A percentile compares a stretch with the other conserved stretches of the same genome.
phyloP scores from a whole-genome alignment of 2,113 vertebrate genomes.

The Eurypyga helias region DNA sequence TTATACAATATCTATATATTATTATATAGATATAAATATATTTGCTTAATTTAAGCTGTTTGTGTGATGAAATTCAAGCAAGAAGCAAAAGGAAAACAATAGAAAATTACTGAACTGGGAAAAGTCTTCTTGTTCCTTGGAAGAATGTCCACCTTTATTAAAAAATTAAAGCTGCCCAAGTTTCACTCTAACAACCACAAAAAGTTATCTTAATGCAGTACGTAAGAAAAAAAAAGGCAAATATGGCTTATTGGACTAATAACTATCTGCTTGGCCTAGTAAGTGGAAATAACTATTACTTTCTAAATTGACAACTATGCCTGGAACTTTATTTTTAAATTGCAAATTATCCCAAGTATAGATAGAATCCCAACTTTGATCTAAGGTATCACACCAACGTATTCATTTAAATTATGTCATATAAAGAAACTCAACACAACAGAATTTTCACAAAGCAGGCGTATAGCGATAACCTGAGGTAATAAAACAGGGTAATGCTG shows the following conservation, averaged over 20 bases:
- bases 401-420: not conserved
- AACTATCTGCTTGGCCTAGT: not conserved
- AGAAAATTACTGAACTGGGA: not conserved
- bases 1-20: too few species aligned
- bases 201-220: not conserved
- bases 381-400: not conserved
- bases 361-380: not conserved
- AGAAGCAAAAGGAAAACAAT: not conserved
- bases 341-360: not conserved
- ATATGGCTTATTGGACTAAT: not conserved
- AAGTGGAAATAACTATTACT: not conserved
- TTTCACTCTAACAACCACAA: not conserved
- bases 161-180: not conserved
- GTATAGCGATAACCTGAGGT: not conserved
- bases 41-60: not conserved
- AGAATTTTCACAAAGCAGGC: not conserved
- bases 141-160: not conserved
- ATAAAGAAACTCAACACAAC: not conserved
- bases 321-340: not conserved
- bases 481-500: not conserved
- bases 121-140: not conserved
- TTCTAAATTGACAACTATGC: not conserved
- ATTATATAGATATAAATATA: not conserved
- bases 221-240: not conserved
- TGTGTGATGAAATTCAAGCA: not conserved